Evolutionary conservation across 2,888 invertebrate genomes (phyloP).

Genomic region (Carcina quercana): DNA sequence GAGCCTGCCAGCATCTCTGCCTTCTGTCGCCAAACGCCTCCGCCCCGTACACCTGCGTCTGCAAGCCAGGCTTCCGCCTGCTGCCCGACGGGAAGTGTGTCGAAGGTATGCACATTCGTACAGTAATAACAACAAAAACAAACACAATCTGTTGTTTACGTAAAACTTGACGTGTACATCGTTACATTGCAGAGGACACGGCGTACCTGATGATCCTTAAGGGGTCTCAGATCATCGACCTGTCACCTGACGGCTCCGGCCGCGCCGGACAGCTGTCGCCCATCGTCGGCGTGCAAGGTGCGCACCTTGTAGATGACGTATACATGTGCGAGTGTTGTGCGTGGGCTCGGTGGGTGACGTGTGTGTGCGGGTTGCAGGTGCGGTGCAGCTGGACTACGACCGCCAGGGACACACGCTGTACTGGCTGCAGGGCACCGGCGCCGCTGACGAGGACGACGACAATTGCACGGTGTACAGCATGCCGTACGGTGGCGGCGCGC

Average conservation of each 20-base stretch:
- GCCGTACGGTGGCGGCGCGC: conserved; percentile 88
- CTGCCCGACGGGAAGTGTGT: conserved; percentile 80
- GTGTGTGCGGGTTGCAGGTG: too few species aligned
- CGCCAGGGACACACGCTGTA: conserved; percentile 87
- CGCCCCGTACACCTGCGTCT: conserved; percentile 87
- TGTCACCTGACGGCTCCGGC: conserved; percentile 84
- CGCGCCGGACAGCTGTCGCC: conserved; percentile 88
- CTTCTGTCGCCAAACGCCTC: conserved; percentile 85
- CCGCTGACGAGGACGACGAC: conserved; percentile 82
- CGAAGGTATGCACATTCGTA: conserved; percentile 63
- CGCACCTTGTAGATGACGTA: background rate
- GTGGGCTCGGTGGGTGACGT: conserved; percentile 16
- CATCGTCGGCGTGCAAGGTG: conserved; percentile 84
- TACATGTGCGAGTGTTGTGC: background rate
- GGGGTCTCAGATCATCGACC: conserved; percentile 91
- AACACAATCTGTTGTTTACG: too few species aligned
- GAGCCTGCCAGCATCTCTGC: conserved; percentile 90
- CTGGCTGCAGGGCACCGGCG: conserved; percentile 85
- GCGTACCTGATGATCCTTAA: conserved; percentile 93
- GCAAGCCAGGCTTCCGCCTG: conserved; percentile 89
- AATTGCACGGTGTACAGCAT: conserved; percentile 91
- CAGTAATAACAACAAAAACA: too few species aligned
- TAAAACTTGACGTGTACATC: too few species aligned
- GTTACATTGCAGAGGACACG: conserved; percentile 79
- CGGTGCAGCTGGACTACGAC: conserved; percentile 94